Evolutionary conservation across 1,140 invertebrate species (phyloP).

Genomic region (Centruroides vittatus): DNA sequence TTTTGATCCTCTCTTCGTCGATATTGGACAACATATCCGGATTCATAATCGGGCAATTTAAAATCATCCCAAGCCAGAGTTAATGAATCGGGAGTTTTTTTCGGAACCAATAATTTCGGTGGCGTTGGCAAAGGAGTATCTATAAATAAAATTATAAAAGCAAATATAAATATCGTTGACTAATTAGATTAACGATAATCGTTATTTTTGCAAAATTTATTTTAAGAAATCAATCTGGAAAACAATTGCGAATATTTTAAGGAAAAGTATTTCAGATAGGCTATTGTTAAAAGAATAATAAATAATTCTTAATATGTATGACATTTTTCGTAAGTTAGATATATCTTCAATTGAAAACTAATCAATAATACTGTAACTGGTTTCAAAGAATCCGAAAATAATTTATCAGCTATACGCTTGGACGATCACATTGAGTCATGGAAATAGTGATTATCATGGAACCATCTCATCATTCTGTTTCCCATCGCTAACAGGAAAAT

Average conservation of each 20-base stretch:
- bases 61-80: slow-evolving; percentile 31
- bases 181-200: background rate
- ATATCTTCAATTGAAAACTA: background rate
- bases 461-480: background rate
- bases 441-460: background rate
- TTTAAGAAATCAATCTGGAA: background rate
- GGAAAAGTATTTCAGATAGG: too few species aligned
- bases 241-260: too few species aligned
- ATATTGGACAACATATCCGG: slow-evolving; percentile 20
- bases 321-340: too few species aligned
- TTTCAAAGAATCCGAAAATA: background rate
- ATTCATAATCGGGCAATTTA: slow-evolving; percentile 21
- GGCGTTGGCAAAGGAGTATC: slow-evolving; percentile 6
- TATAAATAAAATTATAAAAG: background rate
- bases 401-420: background rate
- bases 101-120: slow-evolving; percentile 26
- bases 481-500: background rate
- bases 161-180: background rate
- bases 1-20: slow-evolving; percentile 1
- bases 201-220: slow-evolving; percentile 1
- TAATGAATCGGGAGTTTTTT: slow-evolving; percentile 19
- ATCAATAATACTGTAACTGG: background rate
- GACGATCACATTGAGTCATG: background rate
- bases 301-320: too few species aligned
- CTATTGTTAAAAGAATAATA: too few species aligned